Evolutionary conservation across 2,888 invertebrate genomes (phyloP), one percentile per base, ranked within the genome.

Genomic region (Rosalia funebris): DNA sequence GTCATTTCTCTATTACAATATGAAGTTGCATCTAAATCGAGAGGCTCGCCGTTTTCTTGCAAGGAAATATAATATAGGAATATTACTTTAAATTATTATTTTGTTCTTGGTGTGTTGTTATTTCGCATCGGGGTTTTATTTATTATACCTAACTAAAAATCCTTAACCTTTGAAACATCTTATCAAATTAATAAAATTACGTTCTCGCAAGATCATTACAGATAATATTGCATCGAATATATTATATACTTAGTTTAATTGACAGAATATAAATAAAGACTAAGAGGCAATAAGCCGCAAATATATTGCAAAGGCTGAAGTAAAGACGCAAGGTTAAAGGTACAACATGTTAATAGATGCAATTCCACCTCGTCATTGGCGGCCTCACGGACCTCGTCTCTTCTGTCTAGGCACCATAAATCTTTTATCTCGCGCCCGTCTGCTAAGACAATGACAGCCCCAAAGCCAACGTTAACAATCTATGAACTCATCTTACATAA

Each of bases 381-480:
- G 46, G 46, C 32, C 32, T 46, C 15, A 32, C 15, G 46, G 37
- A 36, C 48, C 17, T 20, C 48, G 37, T 36, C 48, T 20, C 14
- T 19, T 50, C 48, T 50, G 48, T 50, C 48, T 50, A 50, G 48
- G 48, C 48, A 20, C 48, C 20, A 50, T 50, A 50, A 50, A 50
- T 50, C 48, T 50, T 50, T 25, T 19, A 19, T 17, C 37, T 37
- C 37, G 12, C 19, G 48, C 36, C 19, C 48, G 48, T 48, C 48
- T 12, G 19, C 14, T 36, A 50, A 46, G 32, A 32, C 36, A 37
- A 50, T 37, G 48, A 50, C 36, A 50, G 37, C 12, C 48, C 17
- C 48, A 16, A 20, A 50, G 48, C n/a, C 37, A 15, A 47, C 16
- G 47, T 34, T 47, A 47, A 34, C 47, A 47, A 47, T 47, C 36